phyloP scores from a whole-genome alignment of 2,113 vertebrate genomes.

The Callipepla californica region DNA sequence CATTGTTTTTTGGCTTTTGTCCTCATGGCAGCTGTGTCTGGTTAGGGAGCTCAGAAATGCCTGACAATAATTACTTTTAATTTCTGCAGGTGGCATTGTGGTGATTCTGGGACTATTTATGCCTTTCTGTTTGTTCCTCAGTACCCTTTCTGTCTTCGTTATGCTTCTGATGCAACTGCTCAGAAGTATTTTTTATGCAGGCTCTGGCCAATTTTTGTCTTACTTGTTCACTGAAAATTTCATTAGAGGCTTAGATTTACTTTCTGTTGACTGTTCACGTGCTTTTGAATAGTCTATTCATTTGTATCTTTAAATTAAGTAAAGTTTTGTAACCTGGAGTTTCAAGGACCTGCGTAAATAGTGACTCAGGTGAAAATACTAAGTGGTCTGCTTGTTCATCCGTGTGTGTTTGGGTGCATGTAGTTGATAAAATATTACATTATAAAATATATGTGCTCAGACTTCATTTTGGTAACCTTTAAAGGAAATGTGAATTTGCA shows the following conservation, averaged over 20 bases:
- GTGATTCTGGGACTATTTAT: conserved; percentile 1
- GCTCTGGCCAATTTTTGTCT: neutral
- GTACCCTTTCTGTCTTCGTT: neutral
- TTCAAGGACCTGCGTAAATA: neutral
- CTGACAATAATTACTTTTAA: conserved; percentile 63
- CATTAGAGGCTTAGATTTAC: neutral
- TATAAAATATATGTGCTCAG: neutral
- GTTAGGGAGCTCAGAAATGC: conserved; percentile 44
- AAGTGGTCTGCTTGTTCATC: neutral
- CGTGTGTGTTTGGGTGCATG: neutral
- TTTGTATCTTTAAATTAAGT: neutral
- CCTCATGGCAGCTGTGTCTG: conserved; percentile 57
- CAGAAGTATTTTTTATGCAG: neutral
- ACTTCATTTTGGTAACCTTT: neutral
- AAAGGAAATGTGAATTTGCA: neutral
- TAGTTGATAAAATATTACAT: neutral
- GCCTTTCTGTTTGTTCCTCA: neutral
- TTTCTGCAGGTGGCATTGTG: conserved; percentile 22
- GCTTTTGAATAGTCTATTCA: neutral
- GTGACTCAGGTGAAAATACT: neutral
- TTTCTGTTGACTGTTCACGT: neutral
- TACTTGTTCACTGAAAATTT: neutral
- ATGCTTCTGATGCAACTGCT: neutral
- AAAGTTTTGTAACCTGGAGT: neutral
- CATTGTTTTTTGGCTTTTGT: conserved; percentile 43